Evolutionary conservation across 2,888 invertebrate species (phyloP).

Genomic region (Dinocampus coccinellae): DNA sequence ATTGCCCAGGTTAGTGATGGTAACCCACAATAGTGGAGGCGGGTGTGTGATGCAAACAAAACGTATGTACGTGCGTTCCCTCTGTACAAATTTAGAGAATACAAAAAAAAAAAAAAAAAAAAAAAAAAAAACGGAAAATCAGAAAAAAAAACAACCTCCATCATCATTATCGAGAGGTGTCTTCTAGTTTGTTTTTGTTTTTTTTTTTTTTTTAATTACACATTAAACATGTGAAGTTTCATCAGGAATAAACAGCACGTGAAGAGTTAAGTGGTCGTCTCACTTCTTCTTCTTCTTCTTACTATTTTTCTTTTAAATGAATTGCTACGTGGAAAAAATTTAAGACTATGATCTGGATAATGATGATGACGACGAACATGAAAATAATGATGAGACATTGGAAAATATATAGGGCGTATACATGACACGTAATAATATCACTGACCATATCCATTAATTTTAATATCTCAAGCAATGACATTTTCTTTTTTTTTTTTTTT

Average conservation of each 20-base stretch:
- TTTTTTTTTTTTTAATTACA: neutral
- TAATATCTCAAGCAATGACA: neutral
- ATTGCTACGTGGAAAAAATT: neutral
- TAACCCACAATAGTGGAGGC: neutral
- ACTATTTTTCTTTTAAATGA: neutral
- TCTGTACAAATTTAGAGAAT: neutral
- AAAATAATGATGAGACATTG: slow-evolving; percentile 28
- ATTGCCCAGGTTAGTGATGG: slow-evolving; percentile 36
- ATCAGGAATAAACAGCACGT: slow-evolving; percentile 30
- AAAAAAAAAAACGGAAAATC: neutral
- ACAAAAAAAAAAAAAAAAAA: neutral
- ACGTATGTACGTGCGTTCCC: neutral
- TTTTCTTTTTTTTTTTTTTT: neutral
- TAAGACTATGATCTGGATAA: slow-evolving; percentile 15
- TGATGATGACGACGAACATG: slow-evolving; percentile 18
- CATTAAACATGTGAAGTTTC: neutral
- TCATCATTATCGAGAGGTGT: neutral
- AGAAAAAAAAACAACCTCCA: neutral
- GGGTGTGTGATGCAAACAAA: slow-evolving; percentile 30
- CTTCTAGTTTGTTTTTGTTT: neutral
- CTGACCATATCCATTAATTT: slow-evolving; percentile 7
- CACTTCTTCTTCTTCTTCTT: neutral
- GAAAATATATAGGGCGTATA: slow-evolving; percentile 18
- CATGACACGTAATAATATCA: slow-evolving; percentile 4
- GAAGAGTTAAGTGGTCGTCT: slow-evolving; percentile 8